Conservation (phyloP, 2,113 vertebrate genomes). For the Noturus placidus region DNA sequence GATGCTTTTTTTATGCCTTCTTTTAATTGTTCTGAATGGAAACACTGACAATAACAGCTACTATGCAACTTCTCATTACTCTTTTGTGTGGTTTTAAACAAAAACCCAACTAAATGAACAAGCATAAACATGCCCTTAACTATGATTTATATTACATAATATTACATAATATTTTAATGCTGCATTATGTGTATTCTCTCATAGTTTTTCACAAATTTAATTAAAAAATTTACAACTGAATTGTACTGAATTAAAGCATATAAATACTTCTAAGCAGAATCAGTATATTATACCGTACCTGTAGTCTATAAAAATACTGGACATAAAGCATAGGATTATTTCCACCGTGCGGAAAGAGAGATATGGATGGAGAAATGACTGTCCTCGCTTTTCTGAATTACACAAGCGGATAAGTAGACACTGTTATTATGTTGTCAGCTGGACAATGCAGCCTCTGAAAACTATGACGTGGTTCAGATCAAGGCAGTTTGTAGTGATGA, state of each 20-base stretch:
- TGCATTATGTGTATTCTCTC: not conserved
- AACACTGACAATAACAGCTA: conserved; percentile 42
- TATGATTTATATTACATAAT: not conserved
- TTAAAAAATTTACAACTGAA: not conserved
- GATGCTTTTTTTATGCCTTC: conserved; percentile 20
- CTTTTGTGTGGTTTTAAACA: not conserved
- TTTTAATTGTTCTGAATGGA: conserved; percentile 37
- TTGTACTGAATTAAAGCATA: conserved; percentile 25
- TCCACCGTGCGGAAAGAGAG: not conserved
- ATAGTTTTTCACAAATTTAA: not conserved
- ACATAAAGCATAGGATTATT: not conserved
- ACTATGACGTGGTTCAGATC: conserved; percentile 22
- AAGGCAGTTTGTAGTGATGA: conserved; percentile 49
- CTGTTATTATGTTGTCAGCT: conserved; percentile 25
- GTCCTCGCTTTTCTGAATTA: not conserved
- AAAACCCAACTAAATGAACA: not conserved
- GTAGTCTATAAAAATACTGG: not conserved
- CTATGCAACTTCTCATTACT: conserved; percentile 17
- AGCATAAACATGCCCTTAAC: not conserved
- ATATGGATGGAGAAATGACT: not conserved
- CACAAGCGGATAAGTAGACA: not conserved
- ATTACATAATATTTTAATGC: not conserved
- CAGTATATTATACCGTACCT: not conserved
- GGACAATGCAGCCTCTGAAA: conserved; percentile 29
- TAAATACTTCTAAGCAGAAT: not conserved